phyloP scores from a whole-genome alignment of 2,888 invertebrate species.

The Aricia artaxerxes region DNA sequence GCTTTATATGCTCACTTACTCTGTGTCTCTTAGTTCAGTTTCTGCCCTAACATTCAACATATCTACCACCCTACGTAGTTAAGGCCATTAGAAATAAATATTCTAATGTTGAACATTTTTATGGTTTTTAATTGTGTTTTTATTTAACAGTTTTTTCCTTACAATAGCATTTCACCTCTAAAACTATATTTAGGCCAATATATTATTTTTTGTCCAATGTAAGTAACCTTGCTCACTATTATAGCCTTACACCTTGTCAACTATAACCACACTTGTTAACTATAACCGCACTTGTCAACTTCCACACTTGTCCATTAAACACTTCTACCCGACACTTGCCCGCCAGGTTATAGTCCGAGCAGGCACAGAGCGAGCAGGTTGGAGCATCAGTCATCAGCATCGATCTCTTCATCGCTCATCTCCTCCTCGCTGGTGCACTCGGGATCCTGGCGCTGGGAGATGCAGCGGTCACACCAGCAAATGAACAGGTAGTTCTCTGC shows the following conservation, averaged over 20 bases:
- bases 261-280: neutral
- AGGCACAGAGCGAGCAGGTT: constrained; percentile 73
- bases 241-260: neutral
- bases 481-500: constrained; percentile 90
- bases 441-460: constrained; percentile 85
- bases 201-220: too few species aligned
- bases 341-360: constrained; percentile 60
- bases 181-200: neutral
- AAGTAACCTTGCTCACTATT: neutral
- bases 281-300: neutral
- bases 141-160: neutral
- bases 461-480: constrained; percentile 91
- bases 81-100: too few species aligned
- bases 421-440: constrained; percentile 93
- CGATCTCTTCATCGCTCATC: constrained; percentile 77
- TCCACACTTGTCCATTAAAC: neutral
- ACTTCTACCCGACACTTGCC: constrained; percentile 31
- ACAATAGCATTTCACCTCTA: neutral
- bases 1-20: neutral
- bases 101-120: too few species aligned
- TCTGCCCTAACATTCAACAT: neutral
- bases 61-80: neutral
- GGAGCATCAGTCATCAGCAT: constrained; percentile 76
- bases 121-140: too few species aligned
- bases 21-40: neutral